Base-by-base conservation (phyloP, 2,888 invertebrate genomes). In the Lepeophtheirus nordmannii region DNA sequence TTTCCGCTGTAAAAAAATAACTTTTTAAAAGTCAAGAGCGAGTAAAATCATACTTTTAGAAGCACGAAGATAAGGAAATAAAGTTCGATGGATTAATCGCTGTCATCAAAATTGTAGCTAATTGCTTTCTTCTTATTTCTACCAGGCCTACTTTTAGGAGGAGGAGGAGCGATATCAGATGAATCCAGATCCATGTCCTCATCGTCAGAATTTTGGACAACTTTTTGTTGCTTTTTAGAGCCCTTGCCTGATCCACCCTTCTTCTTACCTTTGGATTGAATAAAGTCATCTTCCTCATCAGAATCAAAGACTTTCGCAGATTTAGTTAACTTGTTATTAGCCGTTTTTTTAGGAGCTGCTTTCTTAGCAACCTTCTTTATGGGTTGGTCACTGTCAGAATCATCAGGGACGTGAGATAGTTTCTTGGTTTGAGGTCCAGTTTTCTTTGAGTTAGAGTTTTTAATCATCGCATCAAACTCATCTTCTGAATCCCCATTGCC, bases 31-130 rank as follows among this genome's bases (percentile, higher is more conserved):
- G 30, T 30, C 30, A 30, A 7, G 2, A 30, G 30, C 30, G 2
- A 30, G 30, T 30, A 30, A 30, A 7, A 30, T 30, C 30, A 30
- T 30, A 30, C 30, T 30, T 30, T 30, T 30, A 30, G 30, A 30
- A 30, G 30, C 30, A 7, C 30, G 30, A 30, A 30, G 30, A 30
- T 30, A 30, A 30, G 30, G 30, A 30, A 7, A 5, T 30, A 30
- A 5, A 30, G 7, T 30, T 30, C 30, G 30, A 30, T 30, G 30
- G 30, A 30, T 30, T 58, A 20, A 60, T 67, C 67, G 1, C 38
- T 38, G 22, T 73, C 78, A 56, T 73, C 76, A 67, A 78, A 73
- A 58, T 75, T 76, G 69, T 80, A 81, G 60, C 77, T 78, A 56
- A 79, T 74, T 10, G 78, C 75, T 67, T 78, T 77, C 53, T 77